Base-by-base conservation (phyloP, 1,140 invertebrate genomes). In the Papilio glaucus region DNA sequence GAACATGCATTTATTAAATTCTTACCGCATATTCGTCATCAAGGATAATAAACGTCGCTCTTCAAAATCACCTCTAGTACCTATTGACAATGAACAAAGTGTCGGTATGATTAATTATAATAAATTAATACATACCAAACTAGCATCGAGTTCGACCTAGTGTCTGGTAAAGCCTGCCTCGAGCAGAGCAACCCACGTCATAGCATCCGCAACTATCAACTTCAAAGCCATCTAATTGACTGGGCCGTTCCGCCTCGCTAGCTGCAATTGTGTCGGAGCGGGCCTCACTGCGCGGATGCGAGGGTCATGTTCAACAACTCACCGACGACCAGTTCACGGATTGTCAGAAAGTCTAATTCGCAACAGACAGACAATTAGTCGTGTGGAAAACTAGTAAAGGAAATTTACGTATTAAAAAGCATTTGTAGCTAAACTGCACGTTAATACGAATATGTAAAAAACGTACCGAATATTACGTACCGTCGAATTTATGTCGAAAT, bases 141-240 rank as follows among this genome's bases (percentile, higher is more conserved):
- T 21, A 65, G 13, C 33, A 41, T 12, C 26, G 7, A 24, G 15
- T 65, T 39, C 2, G 37, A 65, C 37, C 62, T 41, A 24, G 1
- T 65, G 62, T 21, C 37, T 65, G 33, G 60, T 13, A 13, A 6
- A 33, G 12, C 1, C 62, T 74, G 7, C 57, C 72, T 53, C 74
- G 74, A 75, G 72, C 74, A 80, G 78, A 72, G 61, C 57, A 42
- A 78, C 78, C 78, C 78, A 78, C 76, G 76, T 80, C 78, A 65
- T 18, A 78, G 72, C 74, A 76, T 70, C 73, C 74, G 62, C 72
- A 78, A 80, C 76, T 78, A 80, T 78, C 53, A 78, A 80, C 78
- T 71, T 80, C 78, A 80, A 80, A 80, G 78, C 69, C 33, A 53
- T 72, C 72, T 80, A 80, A 80, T 80, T 72, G 77, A 80, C 74